Evolutionary conservation across 2,888 invertebrate genomes (phyloP).

Genomic region (Agriotes lineatus): DNA sequence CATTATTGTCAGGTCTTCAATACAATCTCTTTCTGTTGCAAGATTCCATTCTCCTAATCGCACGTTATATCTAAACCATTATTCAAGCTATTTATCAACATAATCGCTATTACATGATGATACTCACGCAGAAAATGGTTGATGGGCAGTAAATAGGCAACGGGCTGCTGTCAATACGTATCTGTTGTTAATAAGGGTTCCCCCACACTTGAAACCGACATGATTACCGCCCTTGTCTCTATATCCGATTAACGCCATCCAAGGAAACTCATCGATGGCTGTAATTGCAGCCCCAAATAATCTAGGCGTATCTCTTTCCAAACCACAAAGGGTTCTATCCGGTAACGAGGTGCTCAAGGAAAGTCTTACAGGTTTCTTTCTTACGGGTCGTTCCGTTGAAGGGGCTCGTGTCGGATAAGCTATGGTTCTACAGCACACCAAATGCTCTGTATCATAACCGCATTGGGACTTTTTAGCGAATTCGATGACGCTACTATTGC

Average conservation of each 20-base stretch:
- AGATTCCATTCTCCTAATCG: slow-evolving; percentile 68
- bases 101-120: too few species aligned
- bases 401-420: not conserved
- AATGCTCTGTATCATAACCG: slow-evolving; percentile 66
- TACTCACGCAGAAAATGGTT: slow-evolving; percentile 64
- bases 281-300: slow-evolving; percentile 63
- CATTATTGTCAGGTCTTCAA: slow-evolving; percentile 47
- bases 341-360: slow-evolving; percentile 21
- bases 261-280: slow-evolving; percentile 66
- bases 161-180: slow-evolving; percentile 71
- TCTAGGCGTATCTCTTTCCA: slow-evolving; percentile 37
- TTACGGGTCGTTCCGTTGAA: not conserved
- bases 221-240: slow-evolving; percentile 44
- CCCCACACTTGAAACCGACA: slow-evolving; percentile 65
- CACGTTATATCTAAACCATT: slow-evolving; percentile 54
- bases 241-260: slow-evolving; percentile 67
- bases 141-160: slow-evolving; percentile 63
- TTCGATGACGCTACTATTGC: slow-evolving; percentile 26
- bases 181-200: slow-evolving; percentile 68
- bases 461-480: slow-evolving; percentile 67
- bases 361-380: not conserved
- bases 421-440: slow-evolving; percentile 65
- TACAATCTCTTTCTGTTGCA: slow-evolving; percentile 64
- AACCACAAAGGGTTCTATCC: slow-evolving; percentile 37
- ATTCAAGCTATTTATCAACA: too few species aligned